Conservation (phyloP, 1,140 invertebrate genomes). For the Heliconius hermathena region DNA sequence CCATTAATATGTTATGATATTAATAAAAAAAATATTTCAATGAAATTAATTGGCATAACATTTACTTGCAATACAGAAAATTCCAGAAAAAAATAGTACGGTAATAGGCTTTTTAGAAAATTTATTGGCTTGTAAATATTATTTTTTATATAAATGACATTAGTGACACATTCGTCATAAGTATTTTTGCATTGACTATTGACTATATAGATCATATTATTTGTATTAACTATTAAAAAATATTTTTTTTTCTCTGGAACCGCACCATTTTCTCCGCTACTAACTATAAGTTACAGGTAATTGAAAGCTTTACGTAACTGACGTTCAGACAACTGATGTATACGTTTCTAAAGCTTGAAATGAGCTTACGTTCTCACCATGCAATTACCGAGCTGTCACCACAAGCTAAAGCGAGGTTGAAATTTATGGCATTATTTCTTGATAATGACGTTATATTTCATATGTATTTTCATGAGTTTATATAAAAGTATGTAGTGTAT, state of each 20-base stretch:
- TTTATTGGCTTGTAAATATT: background rate
- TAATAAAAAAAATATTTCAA: too few relatives aligned
- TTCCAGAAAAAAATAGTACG: background rate
- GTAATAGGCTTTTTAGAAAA: background rate
- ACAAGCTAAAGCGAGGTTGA: constrained; percentile 6
- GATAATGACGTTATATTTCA: constrained; percentile 1
- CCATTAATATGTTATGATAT: too few relatives aligned
- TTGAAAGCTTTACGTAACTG: constrained; percentile 6
- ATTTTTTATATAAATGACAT: background rate
- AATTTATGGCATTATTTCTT: constrained; percentile 24
- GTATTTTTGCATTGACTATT: background rate
- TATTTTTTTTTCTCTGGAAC: background rate
- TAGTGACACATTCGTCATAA: background rate
- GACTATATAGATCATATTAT: background rate
- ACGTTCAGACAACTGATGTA: constrained; percentile 12
- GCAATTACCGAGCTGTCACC: constrained; percentile 31
- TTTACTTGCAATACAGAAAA: background rate
- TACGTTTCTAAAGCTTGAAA: constrained; percentile 22
- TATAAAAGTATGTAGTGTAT: background rate
- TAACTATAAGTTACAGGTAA: constrained; percentile 3
- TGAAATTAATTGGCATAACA: too few relatives aligned
- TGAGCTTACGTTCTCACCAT: constrained; percentile 25
- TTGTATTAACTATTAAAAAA: background rate
- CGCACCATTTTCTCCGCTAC: background rate
- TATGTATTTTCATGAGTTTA: background rate